These are phyloP conservation scores for Ephialtes manifestator DNA, from an alignment of 2,888 invertebrate species.

Conservation along the genomic window DNA sequence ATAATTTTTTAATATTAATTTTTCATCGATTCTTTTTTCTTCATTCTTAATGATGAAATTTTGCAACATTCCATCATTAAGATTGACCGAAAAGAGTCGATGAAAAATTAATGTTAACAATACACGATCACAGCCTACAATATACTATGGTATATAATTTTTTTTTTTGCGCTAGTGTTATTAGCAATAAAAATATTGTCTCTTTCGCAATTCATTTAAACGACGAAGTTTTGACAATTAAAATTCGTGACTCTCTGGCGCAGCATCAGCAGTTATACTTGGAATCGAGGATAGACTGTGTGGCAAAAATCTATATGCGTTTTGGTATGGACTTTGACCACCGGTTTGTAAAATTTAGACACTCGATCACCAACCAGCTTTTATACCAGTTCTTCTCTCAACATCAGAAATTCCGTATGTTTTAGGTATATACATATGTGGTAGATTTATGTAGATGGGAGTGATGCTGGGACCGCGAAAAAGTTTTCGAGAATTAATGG, in stretches of 20 bases:
- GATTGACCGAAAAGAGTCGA: too few species aligned
- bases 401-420: background rate
- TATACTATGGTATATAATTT: too few species aligned
- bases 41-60: too few species aligned
- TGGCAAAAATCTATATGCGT: slow-evolving; percentile 10
- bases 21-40: too few species aligned
- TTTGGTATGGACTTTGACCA: slow-evolving; percentile 5
- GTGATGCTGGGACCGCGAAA: slow-evolving; percentile 4
- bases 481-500: slow-evolving; percentile 12
- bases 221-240: slow-evolving; percentile 18
- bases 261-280: slow-evolving; percentile 16
- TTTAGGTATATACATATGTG: background rate
- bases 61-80: too few species aligned
- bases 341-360: slow-evolving; percentile 9
- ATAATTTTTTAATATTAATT: too few species aligned
- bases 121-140: too few species aligned
- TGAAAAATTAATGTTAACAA: too few species aligned
- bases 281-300: background rate
- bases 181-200: slow-evolving; percentile 7
- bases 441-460: slow-evolving; percentile 11
- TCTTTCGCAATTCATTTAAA: background rate
- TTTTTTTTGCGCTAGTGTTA: too few species aligned
- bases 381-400: slow-evolving; percentile 9
- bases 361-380: background rate
- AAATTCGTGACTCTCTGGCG: background rate